A percentile compares a stretch with the other conserved stretches of the same genome.
These are phyloP conservation scores for Strongylocentrotus purpuratus DNA, from an alignment of 35 echinoderm and acorn worm genomes.

Conservation along the genomic window DNA sequence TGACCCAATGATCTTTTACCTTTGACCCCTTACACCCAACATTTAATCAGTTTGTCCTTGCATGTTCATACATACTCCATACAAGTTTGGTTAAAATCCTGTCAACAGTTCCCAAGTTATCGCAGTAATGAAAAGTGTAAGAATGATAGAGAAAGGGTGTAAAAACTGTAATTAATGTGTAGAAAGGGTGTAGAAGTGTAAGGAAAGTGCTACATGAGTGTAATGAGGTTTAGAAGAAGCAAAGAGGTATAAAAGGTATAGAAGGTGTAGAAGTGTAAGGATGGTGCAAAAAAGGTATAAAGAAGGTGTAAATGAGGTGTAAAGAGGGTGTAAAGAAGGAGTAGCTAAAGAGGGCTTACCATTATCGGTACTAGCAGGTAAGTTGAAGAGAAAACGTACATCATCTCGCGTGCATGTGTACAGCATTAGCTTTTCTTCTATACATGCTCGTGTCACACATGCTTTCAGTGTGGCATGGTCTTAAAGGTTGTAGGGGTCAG, in stretches of 20 bases:
- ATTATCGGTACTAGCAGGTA: background rate
- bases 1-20: too few species aligned
- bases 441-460: background rate
- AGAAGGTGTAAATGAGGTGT: background rate
- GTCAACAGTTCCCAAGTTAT: too few species aligned
- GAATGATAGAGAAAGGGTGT: too few species aligned
- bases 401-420: background rate
- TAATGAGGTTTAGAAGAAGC: too few species aligned
- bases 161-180: background rate
- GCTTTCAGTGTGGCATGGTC: background rate
- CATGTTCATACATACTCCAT: too few species aligned
- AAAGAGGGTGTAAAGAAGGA: slow-evolving; percentile 7
- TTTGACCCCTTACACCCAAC: too few species aligned
- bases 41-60: too few species aligned
- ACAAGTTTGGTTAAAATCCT: too few species aligned
- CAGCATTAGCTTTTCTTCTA: background rate
- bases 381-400: background rate
- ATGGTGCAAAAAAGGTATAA: background rate
- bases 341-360: background rate
- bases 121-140: too few species aligned
- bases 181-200: background rate
- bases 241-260: background rate
- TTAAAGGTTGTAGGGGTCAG: background rate
- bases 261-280: background rate
- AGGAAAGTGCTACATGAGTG: too few species aligned